Evolutionary conservation across 2,113 vertebrate species (phyloP).

Genomic region (Origma solitaria): DNA sequence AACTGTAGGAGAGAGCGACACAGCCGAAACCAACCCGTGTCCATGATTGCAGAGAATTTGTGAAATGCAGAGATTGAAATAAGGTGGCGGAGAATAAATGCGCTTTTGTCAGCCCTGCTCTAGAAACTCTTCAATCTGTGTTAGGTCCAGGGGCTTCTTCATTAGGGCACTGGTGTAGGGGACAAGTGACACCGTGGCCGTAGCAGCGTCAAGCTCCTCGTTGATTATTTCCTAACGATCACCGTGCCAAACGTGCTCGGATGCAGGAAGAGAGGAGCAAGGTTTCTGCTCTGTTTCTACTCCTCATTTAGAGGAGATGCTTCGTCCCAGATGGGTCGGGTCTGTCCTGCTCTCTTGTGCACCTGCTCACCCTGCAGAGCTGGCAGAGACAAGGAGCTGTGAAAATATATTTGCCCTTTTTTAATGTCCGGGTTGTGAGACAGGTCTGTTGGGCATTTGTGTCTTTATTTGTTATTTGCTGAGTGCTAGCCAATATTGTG

Average conservation of each 20-base stretch:
- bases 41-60: not conserved
- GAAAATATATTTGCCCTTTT: not conserved
- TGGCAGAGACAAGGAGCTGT: not conserved
- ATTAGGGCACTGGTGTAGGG: not conserved
- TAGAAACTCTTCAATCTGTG: not conserved
- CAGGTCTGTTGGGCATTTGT: not conserved
- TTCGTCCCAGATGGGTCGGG: fast-evolving
- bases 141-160: not conserved
- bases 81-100: not conserved
- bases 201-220: fast-evolving
- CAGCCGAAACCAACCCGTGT: fast-evolving
- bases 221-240: not conserved
- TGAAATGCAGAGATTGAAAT: not conserved
- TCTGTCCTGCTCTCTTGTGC: not conserved
- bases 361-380: fast-evolving
- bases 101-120: not conserved
- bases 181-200: not conserved
- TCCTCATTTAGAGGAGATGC: not conserved
- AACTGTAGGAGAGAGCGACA: not conserved
- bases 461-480: not conserved
- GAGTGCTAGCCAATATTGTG: not conserved
- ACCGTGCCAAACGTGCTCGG: fast-evolving
- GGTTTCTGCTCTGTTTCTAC: not conserved
- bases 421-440: not conserved
- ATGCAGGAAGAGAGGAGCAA: not conserved